phyloP scores from a whole-genome alignment of 2,888 invertebrate genomes.

The Sussaba pulchella region DNA sequence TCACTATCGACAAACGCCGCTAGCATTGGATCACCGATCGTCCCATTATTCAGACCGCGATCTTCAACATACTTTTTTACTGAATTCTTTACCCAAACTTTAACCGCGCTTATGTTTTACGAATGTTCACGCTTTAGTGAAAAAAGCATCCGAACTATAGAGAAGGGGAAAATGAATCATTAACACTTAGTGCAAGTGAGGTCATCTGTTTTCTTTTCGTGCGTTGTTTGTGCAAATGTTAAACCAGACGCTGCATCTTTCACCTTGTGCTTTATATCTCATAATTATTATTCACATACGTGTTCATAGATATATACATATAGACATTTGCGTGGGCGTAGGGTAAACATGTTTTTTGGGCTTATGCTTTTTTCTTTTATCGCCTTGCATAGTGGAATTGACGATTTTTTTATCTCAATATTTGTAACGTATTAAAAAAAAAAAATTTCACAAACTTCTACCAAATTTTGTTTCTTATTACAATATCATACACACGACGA shows the following conservation, averaged over 20 bases:
- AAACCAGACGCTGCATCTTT: slow-evolving; percentile 39
- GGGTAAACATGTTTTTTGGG: slow-evolving; percentile 48
- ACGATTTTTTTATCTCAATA: neutral
- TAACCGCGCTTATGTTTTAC: slow-evolving; percentile 42
- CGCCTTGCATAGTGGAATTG: slow-evolving; percentile 36
- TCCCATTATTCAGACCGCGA: slow-evolving; percentile 31
- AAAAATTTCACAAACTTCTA: neutral
- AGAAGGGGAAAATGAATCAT: slow-evolving; percentile 40
- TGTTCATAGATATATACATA: slow-evolving; percentile 24
- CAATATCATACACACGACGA: no score
- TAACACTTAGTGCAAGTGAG: slow-evolving; percentile 54
- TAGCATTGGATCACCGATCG: slow-evolving; percentile 48
- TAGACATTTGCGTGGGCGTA: slow-evolving; percentile 16
- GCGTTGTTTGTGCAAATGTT: slow-evolving; percentile 51
- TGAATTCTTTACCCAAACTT: no score
- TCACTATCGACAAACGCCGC: slow-evolving; percentile 53
- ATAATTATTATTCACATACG: slow-evolving; percentile 26
- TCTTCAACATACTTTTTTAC: slow-evolving; percentile 24
- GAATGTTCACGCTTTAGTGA: slow-evolving; percentile 42
- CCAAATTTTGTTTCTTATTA: neutral
- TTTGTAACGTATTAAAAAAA: slow-evolving; percentile 3
- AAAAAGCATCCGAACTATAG: slow-evolving; percentile 38
- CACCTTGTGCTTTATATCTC: slow-evolving; percentile 33
- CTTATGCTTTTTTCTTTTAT: slow-evolving; percentile 61
- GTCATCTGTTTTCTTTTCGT: slow-evolving; percentile 50